Conservation (phyloP, 2,888 invertebrate genomes). For the Dicyrtomina minuta region DNA sequence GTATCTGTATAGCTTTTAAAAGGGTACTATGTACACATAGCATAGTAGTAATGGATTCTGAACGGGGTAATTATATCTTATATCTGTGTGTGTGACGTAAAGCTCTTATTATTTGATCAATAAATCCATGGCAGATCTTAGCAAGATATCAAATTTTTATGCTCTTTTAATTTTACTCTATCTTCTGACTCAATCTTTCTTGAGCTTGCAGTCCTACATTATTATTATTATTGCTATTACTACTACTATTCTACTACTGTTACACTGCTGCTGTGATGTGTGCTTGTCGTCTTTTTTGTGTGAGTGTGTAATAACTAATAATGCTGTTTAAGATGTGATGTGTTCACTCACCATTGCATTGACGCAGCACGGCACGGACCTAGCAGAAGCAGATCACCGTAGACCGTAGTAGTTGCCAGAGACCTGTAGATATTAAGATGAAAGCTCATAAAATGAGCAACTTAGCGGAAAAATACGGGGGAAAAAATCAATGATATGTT, state of each 20-base stretch:
- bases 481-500: neutral
- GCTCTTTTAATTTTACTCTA: constrained; percentile 3
- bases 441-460: constrained; percentile 1
- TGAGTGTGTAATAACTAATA: no score
- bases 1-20: no score
- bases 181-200: neutral
- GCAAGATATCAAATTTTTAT: constrained; percentile 13
- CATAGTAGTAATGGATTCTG: no score
- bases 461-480: neutral
- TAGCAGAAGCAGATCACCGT: no score
- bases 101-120: constrained; percentile 22
- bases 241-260: neutral
- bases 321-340: no score
- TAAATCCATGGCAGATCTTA: constrained; percentile 16
- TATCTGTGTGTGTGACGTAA: neutral
- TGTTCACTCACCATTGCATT: no score
- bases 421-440: neutral
- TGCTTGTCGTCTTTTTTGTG: neutral
- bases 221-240: neutral
- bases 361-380: no score
- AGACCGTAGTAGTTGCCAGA: no score
- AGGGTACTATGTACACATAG: no score
- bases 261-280: neutral
- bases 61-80: no score
- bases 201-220: neutral